Evolutionary conservation across 2,113 vertebrate genomes (phyloP).

Genomic region (Aegithalos caudatus): DNA sequence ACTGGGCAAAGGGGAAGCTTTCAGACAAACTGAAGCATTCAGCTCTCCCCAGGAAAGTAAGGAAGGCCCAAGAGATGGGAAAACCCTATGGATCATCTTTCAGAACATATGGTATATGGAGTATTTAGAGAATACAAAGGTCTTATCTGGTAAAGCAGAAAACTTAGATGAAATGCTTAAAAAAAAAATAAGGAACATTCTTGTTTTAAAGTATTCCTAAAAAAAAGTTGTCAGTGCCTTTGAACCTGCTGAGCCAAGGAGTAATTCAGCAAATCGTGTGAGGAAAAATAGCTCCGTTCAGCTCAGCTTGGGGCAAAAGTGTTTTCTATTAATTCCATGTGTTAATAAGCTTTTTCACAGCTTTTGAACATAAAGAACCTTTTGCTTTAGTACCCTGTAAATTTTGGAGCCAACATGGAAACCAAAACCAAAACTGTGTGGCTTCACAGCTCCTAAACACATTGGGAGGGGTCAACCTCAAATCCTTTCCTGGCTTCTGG

Average conservation of each 20-base stretch:
- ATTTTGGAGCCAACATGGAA: neutral
- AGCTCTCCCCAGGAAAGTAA: neutral
- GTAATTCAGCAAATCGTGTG: neutral
- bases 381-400: neutral
- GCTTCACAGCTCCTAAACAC: conserved; percentile 17
- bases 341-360: conserved; percentile 38
- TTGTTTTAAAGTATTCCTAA: neutral
- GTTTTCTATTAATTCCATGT: neutral
- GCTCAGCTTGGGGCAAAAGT: neutral
- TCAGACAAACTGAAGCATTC: neutral
- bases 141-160: neutral
- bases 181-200: neutral
- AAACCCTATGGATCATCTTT: neutral
- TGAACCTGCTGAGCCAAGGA: neutral
- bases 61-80: neutral
- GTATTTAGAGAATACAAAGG: neutral
- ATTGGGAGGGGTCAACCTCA: conserved; percentile 4
- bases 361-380: conserved; percentile 30
- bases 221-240: neutral
- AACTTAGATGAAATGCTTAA: neutral
- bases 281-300: neutral
- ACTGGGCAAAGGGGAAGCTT: too few relatives aligned
- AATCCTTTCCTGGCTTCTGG: neutral
- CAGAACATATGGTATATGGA: neutral
- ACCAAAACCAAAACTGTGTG: neutral